Evolutionary conservation across 2,797 vertebrate species (phyloP).

Genomic region (Siniperca obscura): DNA sequence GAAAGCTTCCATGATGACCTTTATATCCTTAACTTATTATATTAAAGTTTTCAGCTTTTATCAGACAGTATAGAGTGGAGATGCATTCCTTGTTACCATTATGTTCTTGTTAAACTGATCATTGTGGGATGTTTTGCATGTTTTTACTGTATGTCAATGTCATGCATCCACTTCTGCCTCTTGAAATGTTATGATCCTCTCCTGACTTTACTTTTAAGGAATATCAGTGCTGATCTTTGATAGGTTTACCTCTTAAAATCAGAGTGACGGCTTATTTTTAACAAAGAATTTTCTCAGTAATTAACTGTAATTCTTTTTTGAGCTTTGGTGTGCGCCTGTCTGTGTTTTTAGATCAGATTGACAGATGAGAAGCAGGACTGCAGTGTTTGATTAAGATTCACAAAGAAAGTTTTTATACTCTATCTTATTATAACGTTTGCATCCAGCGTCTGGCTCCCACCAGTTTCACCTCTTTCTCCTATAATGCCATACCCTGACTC

Average conservation of each 20-base stretch:
- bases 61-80: background rate
- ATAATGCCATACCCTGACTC: background rate
- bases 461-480: background rate
- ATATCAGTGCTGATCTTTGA: background rate
- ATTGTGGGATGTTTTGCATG: background rate
- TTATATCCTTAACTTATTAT: background rate
- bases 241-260: slow-evolving; percentile 15
- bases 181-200: background rate
- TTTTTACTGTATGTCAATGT: background rate
- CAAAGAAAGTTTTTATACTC: background rate
- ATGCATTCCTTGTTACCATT: background rate
- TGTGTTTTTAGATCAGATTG: slow-evolving; percentile 2
- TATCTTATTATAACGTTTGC: background rate
- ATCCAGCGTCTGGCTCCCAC: background rate
- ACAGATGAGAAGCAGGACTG: slow-evolving; percentile 4
- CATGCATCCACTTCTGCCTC: background rate
- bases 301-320: slow-evolving; percentile 10
- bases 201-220: slow-evolving; percentile 1
- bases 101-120: background rate
- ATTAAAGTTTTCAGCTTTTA: background rate
- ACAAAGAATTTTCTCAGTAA: slow-evolving; percentile 27
- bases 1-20: background rate
- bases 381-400: background rate
- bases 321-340: background rate
- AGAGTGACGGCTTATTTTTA: slow-evolving; percentile 4